Evolutionary conservation across 2,888 invertebrate genomes (phyloP).

Genomic region (Calliphora vomitoria): DNA sequence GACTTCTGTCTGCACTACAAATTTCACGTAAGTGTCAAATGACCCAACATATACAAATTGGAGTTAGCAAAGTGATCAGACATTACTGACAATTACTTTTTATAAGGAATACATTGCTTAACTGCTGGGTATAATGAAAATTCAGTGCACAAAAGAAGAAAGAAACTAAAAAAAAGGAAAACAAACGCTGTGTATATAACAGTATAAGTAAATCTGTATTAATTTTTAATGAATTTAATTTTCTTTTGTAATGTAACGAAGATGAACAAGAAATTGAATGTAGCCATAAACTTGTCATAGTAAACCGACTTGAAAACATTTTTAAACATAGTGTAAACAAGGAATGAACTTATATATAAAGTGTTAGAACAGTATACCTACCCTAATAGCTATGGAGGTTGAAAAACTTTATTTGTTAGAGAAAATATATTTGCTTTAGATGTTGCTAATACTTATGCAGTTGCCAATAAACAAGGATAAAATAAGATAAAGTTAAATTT

Average conservation of each 20-base stretch:
- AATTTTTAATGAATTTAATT: conserved; percentile 82
- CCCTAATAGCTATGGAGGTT: neutral
- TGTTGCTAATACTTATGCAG: conserved; percentile 10
- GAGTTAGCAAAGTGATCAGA: too few species aligned
- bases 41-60: too few species aligned
- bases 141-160: too few species aligned
- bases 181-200: neutral
- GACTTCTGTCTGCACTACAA: too few species aligned
- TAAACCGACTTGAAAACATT: neutral
- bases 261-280: conserved; percentile 61
- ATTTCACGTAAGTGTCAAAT: too few species aligned
- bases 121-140: too few species aligned
- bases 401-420: neutral
- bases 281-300: conserved; percentile 66
- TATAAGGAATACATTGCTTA: too few species aligned
- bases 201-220: conserved; percentile 74
- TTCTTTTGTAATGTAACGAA: conserved; percentile 39
- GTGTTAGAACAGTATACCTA: neutral
- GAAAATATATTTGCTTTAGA: neutral
- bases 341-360: neutral
- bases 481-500: conserved; percentile 57
- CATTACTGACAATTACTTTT: too few species aligned
- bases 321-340: conserved; percentile 19
- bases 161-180: neutral
- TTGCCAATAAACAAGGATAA: conserved; percentile 63